Base-by-base conservation (phyloP, 2,797 vertebrate genomes). In the Mormyrus hasselquistii region DNA sequence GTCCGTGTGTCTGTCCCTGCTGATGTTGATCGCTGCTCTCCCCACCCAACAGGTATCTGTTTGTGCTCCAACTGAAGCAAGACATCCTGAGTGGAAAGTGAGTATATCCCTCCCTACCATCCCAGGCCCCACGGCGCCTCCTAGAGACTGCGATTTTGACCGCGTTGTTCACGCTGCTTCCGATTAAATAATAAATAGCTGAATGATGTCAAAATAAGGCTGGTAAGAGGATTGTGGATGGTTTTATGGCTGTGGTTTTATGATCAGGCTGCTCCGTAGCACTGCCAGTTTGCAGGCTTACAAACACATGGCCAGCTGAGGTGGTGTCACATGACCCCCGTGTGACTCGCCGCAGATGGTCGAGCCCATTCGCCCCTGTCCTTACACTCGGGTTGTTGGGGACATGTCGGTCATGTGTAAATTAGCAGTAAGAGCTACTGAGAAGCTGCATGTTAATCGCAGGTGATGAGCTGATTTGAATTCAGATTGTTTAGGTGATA, bases 81-180 rank as follows among this genome's bases (percentile, higher is more conserved):
- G 98, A 99, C 93, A 94, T 99, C 93, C 97, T 99, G 92, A 99
- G 96, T 95, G 97, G 98, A 93, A 99, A 99, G 98, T 99, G 95
- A 96, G 98, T 96, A 0, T 3, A 0, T 3, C 19, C 25, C 57
- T 59, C 22, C 7, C 22, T 3, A 62, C 59, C 2, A 8, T 22
- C 59, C 0, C 59, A 25, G 59, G 22, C 9, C 59, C n/a, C 22
- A 9, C 59, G 0, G 59, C 22, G 7, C n/a, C n/a, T 10, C 59
- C n/a, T 8, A 3, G 59, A 62, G n/a, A 22, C 59, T 29, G 22
- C 22, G 3, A 3, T 25, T 3, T n/a, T 29, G 59, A 9, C 59
- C 8, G 1, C 7, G 2, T n/a, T 2, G n/a, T n/a, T 62, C 57
- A 62, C n/a, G 57, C n/a, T 5, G 8, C 25, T 25, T 22, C 7